Evolutionary conservation across 2,888 invertebrate genomes (phyloP).

Genomic region (Andrena haemorrhoa): DNA sequence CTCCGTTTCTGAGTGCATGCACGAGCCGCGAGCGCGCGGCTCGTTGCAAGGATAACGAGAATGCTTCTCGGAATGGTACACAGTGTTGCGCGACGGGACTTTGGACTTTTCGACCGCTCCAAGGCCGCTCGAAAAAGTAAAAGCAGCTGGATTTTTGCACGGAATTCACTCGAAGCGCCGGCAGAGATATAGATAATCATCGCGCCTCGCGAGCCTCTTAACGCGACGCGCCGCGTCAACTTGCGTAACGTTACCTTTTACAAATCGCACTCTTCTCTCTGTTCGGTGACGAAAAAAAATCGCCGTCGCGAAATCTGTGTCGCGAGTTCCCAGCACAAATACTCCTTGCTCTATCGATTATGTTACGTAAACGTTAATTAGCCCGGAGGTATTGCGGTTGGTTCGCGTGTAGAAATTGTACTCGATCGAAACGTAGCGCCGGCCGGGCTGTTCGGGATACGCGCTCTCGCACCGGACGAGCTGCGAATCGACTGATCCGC

Average conservation of each 20-base stretch:
- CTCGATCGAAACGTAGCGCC: no score
- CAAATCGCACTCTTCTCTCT: slow-evolving; percentile 42
- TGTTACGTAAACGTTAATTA: slow-evolving; percentile 64
- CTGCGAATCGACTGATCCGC: background rate
- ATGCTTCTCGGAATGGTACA: slow-evolving; percentile 21
- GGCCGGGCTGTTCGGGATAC: no score
- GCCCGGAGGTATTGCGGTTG: slow-evolving; percentile 2
- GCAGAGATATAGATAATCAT: background rate
- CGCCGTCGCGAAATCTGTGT: slow-evolving; percentile 50
- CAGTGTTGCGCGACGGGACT: background rate
- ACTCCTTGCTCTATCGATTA: slow-evolving; percentile 50
- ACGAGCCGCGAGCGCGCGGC: background rate
- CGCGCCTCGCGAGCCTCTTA: background rate
- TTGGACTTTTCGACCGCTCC: background rate
- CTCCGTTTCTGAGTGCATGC: slow-evolving; percentile 28
- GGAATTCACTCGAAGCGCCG: background rate
- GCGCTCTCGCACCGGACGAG: background rate
- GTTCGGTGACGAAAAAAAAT: slow-evolving; percentile 1
- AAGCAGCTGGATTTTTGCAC: background rate
- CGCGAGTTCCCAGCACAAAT: slow-evolving; percentile 54
- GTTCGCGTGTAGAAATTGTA: no score
- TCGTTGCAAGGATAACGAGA: slow-evolving; percentile 39
- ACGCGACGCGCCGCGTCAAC: slow-evolving; percentile 18
- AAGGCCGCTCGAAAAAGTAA: slow-evolving; percentile 4
- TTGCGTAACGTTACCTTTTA: slow-evolving; percentile 46